These are phyloP conservation scores for Micrasema longulum DNA, from an alignment of 1,140 invertebrate species.

Conservation along the genomic window DNA sequence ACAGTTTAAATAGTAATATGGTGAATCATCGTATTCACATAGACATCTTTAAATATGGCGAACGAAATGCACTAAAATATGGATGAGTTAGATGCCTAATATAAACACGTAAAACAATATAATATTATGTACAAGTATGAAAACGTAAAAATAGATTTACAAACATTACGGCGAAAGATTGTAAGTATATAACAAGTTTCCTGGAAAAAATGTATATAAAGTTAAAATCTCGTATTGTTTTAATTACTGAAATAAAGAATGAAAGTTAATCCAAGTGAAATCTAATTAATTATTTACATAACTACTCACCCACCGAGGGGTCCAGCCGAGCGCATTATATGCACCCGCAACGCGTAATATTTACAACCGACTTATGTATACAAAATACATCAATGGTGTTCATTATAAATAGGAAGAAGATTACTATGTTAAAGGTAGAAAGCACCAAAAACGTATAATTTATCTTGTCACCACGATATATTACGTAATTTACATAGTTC, in stretches of 20 bases:
- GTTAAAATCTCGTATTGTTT: not conserved
- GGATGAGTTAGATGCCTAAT: constrained; percentile 26
- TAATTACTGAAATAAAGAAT: constrained; percentile 29
- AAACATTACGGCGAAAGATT: too few species aligned
- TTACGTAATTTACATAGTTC: too few species aligned
- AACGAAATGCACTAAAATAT: constrained; percentile 23
- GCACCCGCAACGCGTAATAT: constrained; percentile 42
- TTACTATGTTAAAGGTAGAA: constrained; percentile 27
- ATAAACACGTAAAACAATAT: constrained; percentile 24
- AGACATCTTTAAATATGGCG: constrained; percentile 30
- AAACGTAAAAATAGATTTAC: constrained; percentile 14
- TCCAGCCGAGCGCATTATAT: constrained; percentile 1
- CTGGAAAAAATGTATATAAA: constrained; percentile 22
- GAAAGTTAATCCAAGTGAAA: constrained; percentile 28
- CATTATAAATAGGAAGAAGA: constrained; percentile 39
- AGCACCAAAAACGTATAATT: constrained; percentile 24
- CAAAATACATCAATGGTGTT: constrained; percentile 40
- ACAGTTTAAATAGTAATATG: too few species aligned
- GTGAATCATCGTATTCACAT: constrained; percentile 11
- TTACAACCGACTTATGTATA: constrained; percentile 54
- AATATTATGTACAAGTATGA: constrained; percentile 37
- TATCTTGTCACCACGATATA: constrained; percentile 16
- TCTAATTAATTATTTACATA: constrained; percentile 52
- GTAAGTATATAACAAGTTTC: constrained; percentile 20
- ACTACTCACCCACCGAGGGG: constrained; percentile 45